Evolutionary conservation across 2,888 invertebrate genomes (phyloP).

Genomic region (Gasteruption jaculator): DNA sequence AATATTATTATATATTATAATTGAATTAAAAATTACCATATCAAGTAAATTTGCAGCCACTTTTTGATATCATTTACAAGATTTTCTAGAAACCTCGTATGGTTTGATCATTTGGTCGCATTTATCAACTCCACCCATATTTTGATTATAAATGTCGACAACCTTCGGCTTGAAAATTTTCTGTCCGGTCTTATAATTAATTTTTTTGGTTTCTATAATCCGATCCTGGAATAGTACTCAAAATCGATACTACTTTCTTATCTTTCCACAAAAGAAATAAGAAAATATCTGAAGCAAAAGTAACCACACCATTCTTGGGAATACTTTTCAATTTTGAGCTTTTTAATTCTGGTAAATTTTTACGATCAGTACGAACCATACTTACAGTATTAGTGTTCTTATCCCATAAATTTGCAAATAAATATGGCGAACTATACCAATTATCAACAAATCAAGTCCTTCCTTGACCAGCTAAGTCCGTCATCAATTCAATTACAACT

Average conservation of each 20-base stretch:
- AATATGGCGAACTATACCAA: too few species aligned
- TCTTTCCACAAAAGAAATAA: neutral
- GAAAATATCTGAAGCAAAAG: conserved; percentile 1
- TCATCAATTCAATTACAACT: neutral
- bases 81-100: neutral
- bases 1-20: neutral
- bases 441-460: neutral
- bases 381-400: conserved; percentile 1
- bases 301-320: neutral
- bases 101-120: neutral
- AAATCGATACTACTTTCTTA: neutral
- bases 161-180: conserved; percentile 1
- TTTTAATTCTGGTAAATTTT: neutral
- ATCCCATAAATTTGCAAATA: neutral
- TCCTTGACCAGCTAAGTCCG: neutral
- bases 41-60: neutral
- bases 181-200: neutral
- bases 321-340: neutral
- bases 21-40: neutral
- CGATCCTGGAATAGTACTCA: too few species aligned
- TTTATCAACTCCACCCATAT: too few species aligned
- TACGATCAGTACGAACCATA: neutral
- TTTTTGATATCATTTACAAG: neutral
- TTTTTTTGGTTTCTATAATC: neutral
- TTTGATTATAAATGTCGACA: neutral